Evolutionary conservation across 2,113 vertebrate species (phyloP).

Genomic region (Aldabrachelys gigantea): DNA sequence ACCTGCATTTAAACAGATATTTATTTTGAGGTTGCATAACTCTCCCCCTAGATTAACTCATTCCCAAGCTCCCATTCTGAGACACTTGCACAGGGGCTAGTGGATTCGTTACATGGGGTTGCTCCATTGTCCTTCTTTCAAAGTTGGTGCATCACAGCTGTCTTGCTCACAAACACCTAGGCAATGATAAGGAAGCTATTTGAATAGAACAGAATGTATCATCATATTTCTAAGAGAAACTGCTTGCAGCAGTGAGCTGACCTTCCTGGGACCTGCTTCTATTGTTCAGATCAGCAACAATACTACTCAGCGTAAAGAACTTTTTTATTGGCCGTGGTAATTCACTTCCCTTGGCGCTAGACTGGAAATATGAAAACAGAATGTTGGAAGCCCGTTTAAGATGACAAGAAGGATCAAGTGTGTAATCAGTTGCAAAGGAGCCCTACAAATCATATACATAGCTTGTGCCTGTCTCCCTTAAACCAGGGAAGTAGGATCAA

Average conservation of each 20-base stretch:
- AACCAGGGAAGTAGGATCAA: background rate
- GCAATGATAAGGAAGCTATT: too few species aligned
- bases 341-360: background rate
- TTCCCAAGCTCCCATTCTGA: background rate
- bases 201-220: background rate
- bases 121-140: too few species aligned
- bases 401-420: background rate
- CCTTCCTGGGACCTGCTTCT: fast-evolving
- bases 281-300: background rate
- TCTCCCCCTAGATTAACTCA: background rate
- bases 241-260: background rate
- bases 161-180: too few species aligned
- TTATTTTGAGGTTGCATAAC: background rate
- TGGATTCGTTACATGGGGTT: too few species aligned
- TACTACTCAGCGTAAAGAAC: fast-evolving
- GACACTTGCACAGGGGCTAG: too few species aligned
- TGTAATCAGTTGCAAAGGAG: background rate
- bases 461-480: background rate
- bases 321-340: too few species aligned
- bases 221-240: background rate
- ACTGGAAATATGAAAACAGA: background rate
- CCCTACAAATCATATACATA: background rate
- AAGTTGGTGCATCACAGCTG: too few species aligned
- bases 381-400: fast-evolving
- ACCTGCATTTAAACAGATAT: background rate